These are phyloP conservation scores for Dendrocincla tyrannina DNA, from an alignment of 2,797 vertebrate genomes.

Conservation along the genomic window DNA sequence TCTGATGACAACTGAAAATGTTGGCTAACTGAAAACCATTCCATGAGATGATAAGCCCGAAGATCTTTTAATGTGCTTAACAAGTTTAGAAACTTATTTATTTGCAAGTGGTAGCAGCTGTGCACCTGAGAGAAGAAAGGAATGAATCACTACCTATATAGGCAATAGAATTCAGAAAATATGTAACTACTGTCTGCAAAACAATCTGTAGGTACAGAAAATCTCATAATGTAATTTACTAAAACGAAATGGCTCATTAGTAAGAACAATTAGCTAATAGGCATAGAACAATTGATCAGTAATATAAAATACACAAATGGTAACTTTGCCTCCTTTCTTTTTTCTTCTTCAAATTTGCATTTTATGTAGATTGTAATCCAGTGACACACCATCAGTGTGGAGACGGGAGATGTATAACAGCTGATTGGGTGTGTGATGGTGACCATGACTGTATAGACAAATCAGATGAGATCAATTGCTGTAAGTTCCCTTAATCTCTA, in stretches of 20 bases:
- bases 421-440: conserved; percentile 93
- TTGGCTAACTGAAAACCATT: neutral
- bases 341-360: neutral
- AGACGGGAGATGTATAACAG: conserved; percentile 87
- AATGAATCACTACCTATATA: neutral
- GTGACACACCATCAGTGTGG: conserved; percentile 84
- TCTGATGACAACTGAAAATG: neutral
- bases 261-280: neutral
- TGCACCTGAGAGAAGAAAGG: neutral
- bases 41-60: neutral
- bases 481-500: conserved; percentile 78
- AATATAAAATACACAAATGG: neutral
- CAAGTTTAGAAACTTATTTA: neutral
- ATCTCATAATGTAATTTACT: neutral
- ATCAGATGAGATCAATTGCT: conserved; percentile 94
- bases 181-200: neutral
- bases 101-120: neutral
- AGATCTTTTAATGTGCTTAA: neutral
- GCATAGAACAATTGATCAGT: neutral
- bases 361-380: conserved; percentile 79
- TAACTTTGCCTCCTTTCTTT: neutral
- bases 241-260: neutral
- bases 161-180: neutral
- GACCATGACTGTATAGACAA: conserved; percentile 94
- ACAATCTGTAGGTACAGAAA: neutral